These are phyloP conservation scores for Actinemys pallida DNA, from an alignment of 2,113 vertebrate genomes.

Conservation along the genomic window DNA sequence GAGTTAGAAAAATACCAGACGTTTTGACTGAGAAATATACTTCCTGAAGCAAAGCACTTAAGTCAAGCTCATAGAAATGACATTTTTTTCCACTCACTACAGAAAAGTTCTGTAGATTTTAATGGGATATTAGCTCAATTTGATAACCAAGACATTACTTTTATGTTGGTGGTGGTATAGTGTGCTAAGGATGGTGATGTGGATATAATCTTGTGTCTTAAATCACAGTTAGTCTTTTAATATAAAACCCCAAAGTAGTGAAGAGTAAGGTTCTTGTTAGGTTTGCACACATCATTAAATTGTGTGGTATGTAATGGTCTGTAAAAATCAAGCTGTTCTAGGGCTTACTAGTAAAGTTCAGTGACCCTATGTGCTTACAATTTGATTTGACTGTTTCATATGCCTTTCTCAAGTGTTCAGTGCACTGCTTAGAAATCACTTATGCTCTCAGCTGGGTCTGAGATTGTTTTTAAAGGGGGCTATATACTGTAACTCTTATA, in stretches of 20 bases:
- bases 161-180: background rate
- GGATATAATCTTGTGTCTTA: background rate
- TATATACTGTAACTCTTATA: background rate
- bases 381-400: background rate
- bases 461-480: background rate
- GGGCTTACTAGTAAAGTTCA: background rate
- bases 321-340: background rate
- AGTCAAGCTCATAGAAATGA: background rate
- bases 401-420: background rate
- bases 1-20: background rate
- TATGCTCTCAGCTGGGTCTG: background rate
- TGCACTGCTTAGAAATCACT: background rate
- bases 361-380: background rate
- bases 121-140: background rate
- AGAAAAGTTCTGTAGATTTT: background rate
- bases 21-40: background rate
- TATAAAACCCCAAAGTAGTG: background rate
- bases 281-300: background rate
- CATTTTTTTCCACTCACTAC: background rate
- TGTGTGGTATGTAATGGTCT: background rate
- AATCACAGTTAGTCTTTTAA: background rate
- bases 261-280: background rate
- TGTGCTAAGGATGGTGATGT: background rate
- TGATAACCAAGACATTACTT: background rate
- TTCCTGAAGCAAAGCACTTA: background rate